Percentiles rank a stretch among this genome's conserved stretches.
These are phyloP conservation scores for Drosophila novamexicana DNA, from an alignment of 1,140 invertebrate genomes.

Conservation along the genomic window DNA sequence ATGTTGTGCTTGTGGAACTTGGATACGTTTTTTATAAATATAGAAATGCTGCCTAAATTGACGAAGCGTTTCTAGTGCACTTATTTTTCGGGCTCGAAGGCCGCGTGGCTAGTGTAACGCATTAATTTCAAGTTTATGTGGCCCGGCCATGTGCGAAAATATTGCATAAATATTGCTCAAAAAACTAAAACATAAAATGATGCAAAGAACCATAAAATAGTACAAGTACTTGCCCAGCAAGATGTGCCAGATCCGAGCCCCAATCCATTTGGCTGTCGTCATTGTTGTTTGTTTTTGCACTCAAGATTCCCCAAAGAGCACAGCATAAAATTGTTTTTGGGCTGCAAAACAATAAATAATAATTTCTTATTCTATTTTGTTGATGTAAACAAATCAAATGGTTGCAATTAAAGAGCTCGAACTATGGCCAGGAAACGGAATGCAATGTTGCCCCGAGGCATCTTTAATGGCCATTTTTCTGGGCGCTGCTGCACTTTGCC, in stretches of 20 bases:
- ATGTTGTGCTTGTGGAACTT: slow-evolving; percentile 16
- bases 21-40: slow-evolving; percentile 17
- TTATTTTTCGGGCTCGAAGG: slow-evolving; percentile 12
- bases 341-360: background rate
- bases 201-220: slow-evolving; percentile 66
- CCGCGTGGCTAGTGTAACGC: slow-evolving; percentile 12
- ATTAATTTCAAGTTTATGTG: slow-evolving; percentile 16
- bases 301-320: slow-evolving; percentile 61
- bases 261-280: slow-evolving; percentile 84
- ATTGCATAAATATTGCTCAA: background rate
- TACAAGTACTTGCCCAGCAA: slow-evolving; percentile 61
- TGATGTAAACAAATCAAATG: slow-evolving; percentile 72
- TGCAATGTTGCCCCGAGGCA: slow-evolving; percentile 1
- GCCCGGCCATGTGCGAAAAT: slow-evolving; percentile 10
- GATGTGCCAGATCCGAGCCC: slow-evolving; percentile 55
- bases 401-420: slow-evolving; percentile 68
- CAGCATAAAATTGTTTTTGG: slow-evolving; percentile 61
- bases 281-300: slow-evolving; percentile 75
- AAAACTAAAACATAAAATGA: slow-evolving; percentile 49
- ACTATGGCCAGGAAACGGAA: slow-evolving; percentile 3
- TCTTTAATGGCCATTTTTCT: slow-evolving; percentile 55
- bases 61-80: slow-evolving; percentile 16
- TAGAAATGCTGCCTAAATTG: slow-evolving; percentile 39
- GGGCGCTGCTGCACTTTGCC: slow-evolving; percentile 58
- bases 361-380: slow-evolving; percentile 23